These are phyloP conservation scores for Cardiocondyla obscurior DNA, from an alignment of 1,140 invertebrate genomes.

Conservation along the genomic window DNA sequence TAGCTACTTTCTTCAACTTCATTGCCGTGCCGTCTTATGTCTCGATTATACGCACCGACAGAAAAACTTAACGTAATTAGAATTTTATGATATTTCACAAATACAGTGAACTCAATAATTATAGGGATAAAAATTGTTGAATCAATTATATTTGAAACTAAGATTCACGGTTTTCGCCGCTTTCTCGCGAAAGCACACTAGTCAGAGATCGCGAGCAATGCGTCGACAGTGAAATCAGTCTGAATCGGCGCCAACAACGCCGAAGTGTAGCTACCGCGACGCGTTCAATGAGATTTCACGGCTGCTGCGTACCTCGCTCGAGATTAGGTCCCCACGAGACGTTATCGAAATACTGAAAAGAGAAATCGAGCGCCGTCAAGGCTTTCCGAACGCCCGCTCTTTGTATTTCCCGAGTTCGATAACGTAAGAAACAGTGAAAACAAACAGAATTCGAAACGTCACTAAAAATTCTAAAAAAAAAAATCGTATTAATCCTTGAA, in stretches of 20 bases:
- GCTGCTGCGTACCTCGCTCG: background rate
- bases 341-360: background rate
- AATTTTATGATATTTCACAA: no score
- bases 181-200: constrained; percentile 54
- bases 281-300: constrained; percentile 3
- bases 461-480: no score
- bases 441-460: no score
- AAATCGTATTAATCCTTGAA: no score
- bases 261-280: background rate
- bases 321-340: background rate
- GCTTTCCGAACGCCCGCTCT: background rate
- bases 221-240: constrained; percentile 34
- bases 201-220: constrained; percentile 12
- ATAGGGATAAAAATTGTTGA: no score
- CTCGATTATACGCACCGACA: no score
- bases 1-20: background rate
- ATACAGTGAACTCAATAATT: no score
- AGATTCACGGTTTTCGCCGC: constrained; percentile 32
- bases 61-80: no score
- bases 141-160: no score
- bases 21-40: no score
- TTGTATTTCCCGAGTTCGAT: no score
- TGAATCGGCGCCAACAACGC: background rate
- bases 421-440: no score
- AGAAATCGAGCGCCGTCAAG: background rate